Conservation (phyloP, 2,888 invertebrate genomes). For the Agrochola macilenta region DNA sequence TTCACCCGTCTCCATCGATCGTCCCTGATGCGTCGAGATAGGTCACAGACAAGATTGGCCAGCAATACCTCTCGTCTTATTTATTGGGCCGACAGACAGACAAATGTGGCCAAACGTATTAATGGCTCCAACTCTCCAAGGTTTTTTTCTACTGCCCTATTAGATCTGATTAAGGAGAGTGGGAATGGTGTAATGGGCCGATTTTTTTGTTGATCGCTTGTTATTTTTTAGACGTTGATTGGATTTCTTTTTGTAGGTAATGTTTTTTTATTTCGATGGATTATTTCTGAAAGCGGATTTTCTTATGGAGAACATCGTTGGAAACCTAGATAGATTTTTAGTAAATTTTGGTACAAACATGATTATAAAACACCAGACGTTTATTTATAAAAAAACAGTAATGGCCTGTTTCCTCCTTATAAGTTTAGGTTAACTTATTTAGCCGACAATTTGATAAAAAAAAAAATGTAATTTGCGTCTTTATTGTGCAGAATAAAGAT, state of each 20-base stretch:
- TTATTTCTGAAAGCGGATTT: not conserved
- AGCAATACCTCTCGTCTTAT: constrained; percentile 85
- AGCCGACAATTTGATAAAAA: no score
- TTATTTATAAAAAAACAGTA: not conserved
- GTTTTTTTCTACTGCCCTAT: constrained; percentile 80
- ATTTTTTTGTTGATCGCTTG: constrained; percentile 42
- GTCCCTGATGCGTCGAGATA: constrained; percentile 85
- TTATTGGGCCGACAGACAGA: constrained; percentile 87
- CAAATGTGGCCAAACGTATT: constrained; percentile 86
- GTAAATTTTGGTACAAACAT: not conserved
- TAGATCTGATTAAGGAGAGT: constrained; percentile 79
- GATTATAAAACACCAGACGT: not conserved
- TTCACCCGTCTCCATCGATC: constrained; percentile 83
- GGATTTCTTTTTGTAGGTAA: not conserved
- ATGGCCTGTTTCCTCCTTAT: not conserved
- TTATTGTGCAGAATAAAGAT: no score
- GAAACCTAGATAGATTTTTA: not conserved
- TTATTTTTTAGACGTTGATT: constrained; percentile 53
- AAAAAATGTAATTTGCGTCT: no score
- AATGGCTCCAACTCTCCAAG: constrained; percentile 71
- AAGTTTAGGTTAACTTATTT: not conserved
- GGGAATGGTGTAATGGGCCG: constrained; percentile 66
- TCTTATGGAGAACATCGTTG: not conserved
- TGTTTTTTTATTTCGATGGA: not conserved
- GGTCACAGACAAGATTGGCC: constrained; percentile 87